phyloP scores from a whole-genome alignment of 2,888 invertebrate genomes.

The Rhingia campestris region DNA sequence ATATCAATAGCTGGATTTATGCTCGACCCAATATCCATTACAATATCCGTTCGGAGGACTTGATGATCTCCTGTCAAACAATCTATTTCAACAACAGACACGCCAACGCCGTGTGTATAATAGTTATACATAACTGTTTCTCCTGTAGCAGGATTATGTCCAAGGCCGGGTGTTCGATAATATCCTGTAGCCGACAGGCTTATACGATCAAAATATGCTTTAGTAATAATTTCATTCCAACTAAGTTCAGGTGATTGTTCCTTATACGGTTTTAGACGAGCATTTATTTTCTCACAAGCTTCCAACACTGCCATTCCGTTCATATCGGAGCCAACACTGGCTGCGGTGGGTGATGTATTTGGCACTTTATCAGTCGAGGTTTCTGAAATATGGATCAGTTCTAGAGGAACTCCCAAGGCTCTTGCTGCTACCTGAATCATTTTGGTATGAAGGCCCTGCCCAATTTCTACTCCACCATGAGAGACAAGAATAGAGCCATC shows the following conservation, averaged over 20 bases:
- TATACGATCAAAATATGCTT: conserved; percentile 90
- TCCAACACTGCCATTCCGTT: conserved; percentile 95
- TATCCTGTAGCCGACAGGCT: conserved; percentile 93
- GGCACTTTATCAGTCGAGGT: conserved; percentile 95
- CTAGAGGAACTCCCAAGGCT: conserved; percentile 87
- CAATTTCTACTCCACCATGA: conserved; percentile 98
- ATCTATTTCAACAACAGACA: conserved; percentile 95
- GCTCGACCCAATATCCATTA: conserved; percentile 98
- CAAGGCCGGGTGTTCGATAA: conserved; percentile 89
- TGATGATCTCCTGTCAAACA: conserved; percentile 97
- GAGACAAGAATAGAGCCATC: conserved; percentile 94
- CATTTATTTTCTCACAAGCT: conserved; percentile 90
- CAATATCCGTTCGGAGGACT: conserved; percentile 94
- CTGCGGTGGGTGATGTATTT: conserved; percentile 95
- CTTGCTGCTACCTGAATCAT: conserved; percentile 95
- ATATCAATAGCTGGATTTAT: conserved; percentile 98
- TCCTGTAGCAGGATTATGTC: conserved; percentile 88
- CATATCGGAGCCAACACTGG: conserved; percentile 93
- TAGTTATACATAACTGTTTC: conserved; percentile 91
- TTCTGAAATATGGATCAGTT: conserved; percentile 91
- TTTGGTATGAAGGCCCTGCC: conserved; percentile 97
- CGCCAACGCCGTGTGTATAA: conserved; percentile 93
- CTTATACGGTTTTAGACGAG: conserved; percentile 89
- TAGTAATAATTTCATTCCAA: conserved; percentile 93
- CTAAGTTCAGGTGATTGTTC: conserved; percentile 89